phyloP scores from a whole-genome alignment of 2,888 invertebrate species.

The Myopa testacea region DNA sequence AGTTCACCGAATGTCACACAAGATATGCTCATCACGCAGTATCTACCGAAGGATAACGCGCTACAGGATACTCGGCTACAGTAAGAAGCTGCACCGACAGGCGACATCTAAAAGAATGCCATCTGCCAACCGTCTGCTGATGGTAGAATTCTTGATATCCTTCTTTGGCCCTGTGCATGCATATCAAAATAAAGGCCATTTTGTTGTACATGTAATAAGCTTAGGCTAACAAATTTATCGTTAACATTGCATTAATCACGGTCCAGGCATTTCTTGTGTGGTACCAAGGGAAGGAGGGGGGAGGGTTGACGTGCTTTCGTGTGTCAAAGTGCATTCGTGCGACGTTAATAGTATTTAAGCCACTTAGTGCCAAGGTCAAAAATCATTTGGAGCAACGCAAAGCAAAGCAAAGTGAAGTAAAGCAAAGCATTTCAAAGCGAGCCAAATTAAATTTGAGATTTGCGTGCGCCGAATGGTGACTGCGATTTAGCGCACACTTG shows the following conservation, averaged over 20 bases:
- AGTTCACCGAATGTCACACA: constrained; percentile 44
- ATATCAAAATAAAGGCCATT: too few species aligned
- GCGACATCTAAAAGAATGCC: background rate
- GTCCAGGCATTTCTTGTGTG: background rate
- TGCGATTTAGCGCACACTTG: background rate
- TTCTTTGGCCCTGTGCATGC: background rate
- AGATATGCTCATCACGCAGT: constrained; percentile 26
- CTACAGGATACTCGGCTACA: background rate
- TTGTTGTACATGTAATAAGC: constrained; percentile 29
- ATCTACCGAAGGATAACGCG: background rate
- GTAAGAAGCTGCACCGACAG: background rate
- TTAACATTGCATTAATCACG: constrained; percentile 35
- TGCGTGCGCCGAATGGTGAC: background rate
- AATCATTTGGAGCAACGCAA: background rate
- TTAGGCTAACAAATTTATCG: constrained; percentile 42
- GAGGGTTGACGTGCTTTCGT: background rate
- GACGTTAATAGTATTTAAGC: constrained; percentile 13
- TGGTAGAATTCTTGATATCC: background rate
- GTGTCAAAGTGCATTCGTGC: constrained; percentile 2
- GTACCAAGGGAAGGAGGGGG: background rate
- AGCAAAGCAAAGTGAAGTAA: constrained; percentile 8
- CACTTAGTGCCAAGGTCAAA: constrained; percentile 30
- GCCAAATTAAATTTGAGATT: constrained; percentile 28
- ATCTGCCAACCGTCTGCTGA: background rate
- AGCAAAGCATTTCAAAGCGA: constrained; percentile 2